phyloP scores from a whole-genome alignment of 2,113 vertebrate species.

The Eonycteris spelaea region DNA sequence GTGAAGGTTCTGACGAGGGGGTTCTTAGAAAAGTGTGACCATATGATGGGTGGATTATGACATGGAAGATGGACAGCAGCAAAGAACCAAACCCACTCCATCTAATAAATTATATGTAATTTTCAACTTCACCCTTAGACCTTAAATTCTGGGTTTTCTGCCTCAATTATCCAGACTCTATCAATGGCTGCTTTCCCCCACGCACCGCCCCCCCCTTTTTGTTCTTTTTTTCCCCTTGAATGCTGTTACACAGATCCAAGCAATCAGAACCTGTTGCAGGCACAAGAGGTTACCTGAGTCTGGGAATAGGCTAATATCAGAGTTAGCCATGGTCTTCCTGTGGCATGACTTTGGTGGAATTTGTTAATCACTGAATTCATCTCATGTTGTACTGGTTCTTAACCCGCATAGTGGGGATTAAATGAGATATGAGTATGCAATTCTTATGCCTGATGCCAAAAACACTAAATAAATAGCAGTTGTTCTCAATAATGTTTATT shows the following conservation, averaged over 20 bases:
- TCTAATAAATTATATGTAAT: neutral
- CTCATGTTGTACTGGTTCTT: neutral
- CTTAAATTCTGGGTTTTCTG: neutral
- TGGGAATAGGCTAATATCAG: neutral
- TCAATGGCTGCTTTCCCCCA: neutral
- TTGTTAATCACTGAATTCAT: neutral
- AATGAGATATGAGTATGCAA: neutral
- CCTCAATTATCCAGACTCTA: neutral
- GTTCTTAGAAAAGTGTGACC: neutral
- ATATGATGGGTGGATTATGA: neutral
- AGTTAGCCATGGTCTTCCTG: neutral
- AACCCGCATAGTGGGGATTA: neutral
- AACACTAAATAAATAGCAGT: neutral
- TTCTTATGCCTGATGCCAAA: neutral
- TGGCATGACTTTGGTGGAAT: neutral
- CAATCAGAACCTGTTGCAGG: neutral
- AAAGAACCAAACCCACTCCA: neutral
- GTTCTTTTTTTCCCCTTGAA: neutral
- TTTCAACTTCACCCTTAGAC: neutral
- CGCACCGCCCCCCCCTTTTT: neutral
- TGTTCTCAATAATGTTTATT: neutral
- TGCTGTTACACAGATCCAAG: neutral
- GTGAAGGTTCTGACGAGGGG: neutral
- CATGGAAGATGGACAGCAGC: neutral
- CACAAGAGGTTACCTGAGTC: neutral